Percentiles rank a stretch among this genome's conserved stretches.
Conservation (phyloP, 2,888 invertebrate genomes). For the Myopa testacea region DNA sequence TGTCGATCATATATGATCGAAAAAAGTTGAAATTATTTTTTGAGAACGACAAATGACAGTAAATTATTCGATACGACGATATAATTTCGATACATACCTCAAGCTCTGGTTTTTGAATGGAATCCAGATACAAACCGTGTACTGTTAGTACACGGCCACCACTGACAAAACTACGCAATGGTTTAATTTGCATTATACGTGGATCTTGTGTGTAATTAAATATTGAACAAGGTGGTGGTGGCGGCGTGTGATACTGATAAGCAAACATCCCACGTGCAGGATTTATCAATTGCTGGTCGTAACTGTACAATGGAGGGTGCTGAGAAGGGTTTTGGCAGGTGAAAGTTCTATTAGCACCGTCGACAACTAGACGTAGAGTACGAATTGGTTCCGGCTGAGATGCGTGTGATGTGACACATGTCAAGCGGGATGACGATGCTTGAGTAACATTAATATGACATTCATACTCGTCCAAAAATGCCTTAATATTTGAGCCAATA, state of each 20-base stretch:
- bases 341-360: constrained; percentile 88
- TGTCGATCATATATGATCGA: no score
- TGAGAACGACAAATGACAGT: no score
- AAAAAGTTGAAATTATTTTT: no score
- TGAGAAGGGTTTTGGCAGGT: constrained; percentile 67
- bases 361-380: constrained; percentile 83
- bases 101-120: constrained; percentile 93
- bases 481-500: constrained; percentile 89
- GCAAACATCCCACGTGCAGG: constrained; percentile 50
- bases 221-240: constrained; percentile 65
- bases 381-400: constrained; percentile 76
- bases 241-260: constrained; percentile 53
- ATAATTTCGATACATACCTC: constrained; percentile 71
- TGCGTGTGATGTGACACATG: constrained; percentile 87
- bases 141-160: constrained; percentile 96
- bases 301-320: constrained; percentile 34
- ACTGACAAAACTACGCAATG: constrained; percentile 88
- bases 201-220: constrained; percentile 96
- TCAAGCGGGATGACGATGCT: constrained; percentile 86
- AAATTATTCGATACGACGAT: no score
- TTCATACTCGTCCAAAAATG: constrained; percentile 84
- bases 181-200: constrained; percentile 92
- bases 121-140: constrained; percentile 90
- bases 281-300: constrained; percentile 32
- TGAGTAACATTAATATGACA: constrained; percentile 90